phyloP scores from a whole-genome alignment of 2,888 invertebrate species.

The Beris morrisii region DNA sequence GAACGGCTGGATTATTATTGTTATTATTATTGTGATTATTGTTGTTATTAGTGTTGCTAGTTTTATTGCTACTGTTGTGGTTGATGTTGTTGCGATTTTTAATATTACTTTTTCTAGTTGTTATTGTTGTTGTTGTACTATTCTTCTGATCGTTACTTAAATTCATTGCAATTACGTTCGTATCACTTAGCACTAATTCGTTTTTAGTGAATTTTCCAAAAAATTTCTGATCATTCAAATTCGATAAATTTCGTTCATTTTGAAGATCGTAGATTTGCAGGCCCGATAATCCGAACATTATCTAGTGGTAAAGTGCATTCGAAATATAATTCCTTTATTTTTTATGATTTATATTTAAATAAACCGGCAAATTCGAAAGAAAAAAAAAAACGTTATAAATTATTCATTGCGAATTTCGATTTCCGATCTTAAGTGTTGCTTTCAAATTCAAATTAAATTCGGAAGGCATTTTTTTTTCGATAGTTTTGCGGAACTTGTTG shows the following conservation, averaged over 20 bases:
- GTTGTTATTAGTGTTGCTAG: constrained; percentile 44
- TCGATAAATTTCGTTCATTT: constrained; percentile 40
- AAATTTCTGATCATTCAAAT: constrained; percentile 38
- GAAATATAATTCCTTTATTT: too few relatives aligned
- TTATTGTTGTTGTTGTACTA: constrained; percentile 32
- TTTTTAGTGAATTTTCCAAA: constrained; percentile 19
- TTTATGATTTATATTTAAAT: too few relatives aligned
- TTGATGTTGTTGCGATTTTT: constrained; percentile 36
- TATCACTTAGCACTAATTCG: not conserved
- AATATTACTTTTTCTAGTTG: constrained; percentile 3
- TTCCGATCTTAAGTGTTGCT: too few relatives aligned
- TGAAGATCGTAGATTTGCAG: constrained; percentile 53
- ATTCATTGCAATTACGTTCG: constrained; percentile 22
- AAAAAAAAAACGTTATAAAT: too few relatives aligned
- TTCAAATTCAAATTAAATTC: too few relatives aligned
- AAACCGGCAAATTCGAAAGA: too few relatives aligned
- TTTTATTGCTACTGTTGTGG: constrained; percentile 5
- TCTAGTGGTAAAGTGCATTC: constrained; percentile 13
- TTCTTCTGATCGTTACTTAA: constrained; percentile 1
- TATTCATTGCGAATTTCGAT: too few relatives aligned
- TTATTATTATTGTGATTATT: constrained; percentile 33
- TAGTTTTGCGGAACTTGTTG: too few relatives aligned
- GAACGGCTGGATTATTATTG: constrained; percentile 8
- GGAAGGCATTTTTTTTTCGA: too few relatives aligned
- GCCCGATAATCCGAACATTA: constrained; percentile 52